These are phyloP conservation scores for Clarias fuscus DNA, from an alignment of 2,797 vertebrate species.

Conservation along the genomic window DNA sequence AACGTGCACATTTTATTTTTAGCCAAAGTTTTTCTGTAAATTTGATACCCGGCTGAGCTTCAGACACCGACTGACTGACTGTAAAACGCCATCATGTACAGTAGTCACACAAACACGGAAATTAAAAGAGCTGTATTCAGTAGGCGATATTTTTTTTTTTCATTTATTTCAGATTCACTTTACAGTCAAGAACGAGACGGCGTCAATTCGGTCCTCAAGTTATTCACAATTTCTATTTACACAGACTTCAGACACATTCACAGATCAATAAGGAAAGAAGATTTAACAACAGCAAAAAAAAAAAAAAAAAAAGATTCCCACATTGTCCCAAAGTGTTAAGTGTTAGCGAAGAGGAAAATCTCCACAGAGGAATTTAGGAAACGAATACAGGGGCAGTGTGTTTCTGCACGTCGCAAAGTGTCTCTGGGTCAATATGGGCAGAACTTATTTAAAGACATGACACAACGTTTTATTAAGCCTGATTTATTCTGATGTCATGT, in stretches of 20 bases:
- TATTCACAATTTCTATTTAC: conserved; percentile 56
- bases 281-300: conserved; percentile 6
- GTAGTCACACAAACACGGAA: conserved; percentile 32
- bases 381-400: not conserved
- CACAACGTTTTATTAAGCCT: no score
- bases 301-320: not conserved
- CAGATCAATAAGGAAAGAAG: conserved; percentile 33
- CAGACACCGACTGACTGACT: conserved; percentile 21
- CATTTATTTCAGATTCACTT: not conserved
- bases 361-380: not conserved
- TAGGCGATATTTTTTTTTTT: not conserved
- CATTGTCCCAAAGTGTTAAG: not conserved
- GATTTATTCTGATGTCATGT: not conserved
- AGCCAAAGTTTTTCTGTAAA: not conserved
- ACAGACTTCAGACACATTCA: conserved; percentile 56
- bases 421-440: not conserved
- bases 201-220: conserved; percentile 27
- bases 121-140: conserved; percentile 16
- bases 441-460: not conserved
- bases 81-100: conserved; percentile 33
- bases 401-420: not conserved
- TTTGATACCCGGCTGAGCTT: not conserved
- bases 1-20: not conserved
- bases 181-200: conserved; percentile 21
- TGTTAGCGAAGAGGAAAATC: not conserved